A percentile compares a stretch with the other conserved stretches of the same genome.
These are phyloP conservation scores for Drosophila yooni DNA, from an alignment of 2,888 invertebrate species.

Conservation along the genomic window DNA sequence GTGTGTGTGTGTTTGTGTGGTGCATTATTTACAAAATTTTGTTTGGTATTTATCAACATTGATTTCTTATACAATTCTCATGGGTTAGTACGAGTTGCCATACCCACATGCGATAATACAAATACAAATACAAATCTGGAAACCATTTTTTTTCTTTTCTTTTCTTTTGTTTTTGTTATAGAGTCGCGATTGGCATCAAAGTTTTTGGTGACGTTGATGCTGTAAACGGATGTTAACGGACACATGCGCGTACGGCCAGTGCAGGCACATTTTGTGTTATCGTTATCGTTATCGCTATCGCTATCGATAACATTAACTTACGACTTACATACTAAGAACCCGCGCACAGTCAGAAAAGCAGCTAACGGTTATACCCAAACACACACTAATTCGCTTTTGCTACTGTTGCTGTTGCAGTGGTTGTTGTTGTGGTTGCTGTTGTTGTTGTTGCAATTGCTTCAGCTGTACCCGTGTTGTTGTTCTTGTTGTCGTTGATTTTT, in stretches of 20 bases:
- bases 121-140: constrained; percentile 9
- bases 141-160: neutral
- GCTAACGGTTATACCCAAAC: constrained; percentile 23
- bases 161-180: neutral
- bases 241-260: constrained; percentile 22
- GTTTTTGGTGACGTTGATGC: constrained; percentile 10
- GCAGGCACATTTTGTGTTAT: constrained; percentile 21
- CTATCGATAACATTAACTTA: constrained; percentile 30
- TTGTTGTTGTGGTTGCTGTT: constrained; percentile 6
- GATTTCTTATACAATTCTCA: constrained; percentile 7
- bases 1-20: constrained; percentile 18
- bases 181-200: constrained; percentile 16
- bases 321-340: constrained; percentile 46
- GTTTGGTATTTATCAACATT: constrained; percentile 7
- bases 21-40: constrained; percentile 55
- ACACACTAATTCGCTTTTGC: constrained; percentile 26
- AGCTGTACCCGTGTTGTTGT: constrained; percentile 18
- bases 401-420: constrained; percentile 15
- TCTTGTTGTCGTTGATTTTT: constrained; percentile 25
- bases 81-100: constrained; percentile 37
- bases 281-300: constrained; percentile 29
- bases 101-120: constrained; percentile 44
- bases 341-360: constrained; percentile 25
- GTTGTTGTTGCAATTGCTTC: constrained; percentile 29
- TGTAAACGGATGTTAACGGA: constrained; percentile 8